Percentiles rank a stretch among this genome's conserved stretches.
Conservation (phyloP, 2,113 vertebrate genomes). For the Odontophorus gujanensis region DNA sequence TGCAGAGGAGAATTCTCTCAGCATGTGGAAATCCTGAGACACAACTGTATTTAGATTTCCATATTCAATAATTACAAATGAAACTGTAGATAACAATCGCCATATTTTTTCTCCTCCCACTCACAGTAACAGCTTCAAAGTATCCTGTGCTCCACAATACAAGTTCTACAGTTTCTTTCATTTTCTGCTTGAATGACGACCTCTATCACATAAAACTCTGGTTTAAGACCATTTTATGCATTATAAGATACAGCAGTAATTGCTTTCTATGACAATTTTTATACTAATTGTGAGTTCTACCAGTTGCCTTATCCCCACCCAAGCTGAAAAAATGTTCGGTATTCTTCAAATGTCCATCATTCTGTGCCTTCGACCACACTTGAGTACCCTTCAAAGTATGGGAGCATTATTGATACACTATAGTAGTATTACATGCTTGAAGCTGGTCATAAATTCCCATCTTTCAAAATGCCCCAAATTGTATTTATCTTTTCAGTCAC, state of each 20-base stretch:
- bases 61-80: background rate
- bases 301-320: background rate
- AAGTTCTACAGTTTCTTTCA: background rate
- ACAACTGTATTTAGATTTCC: background rate
- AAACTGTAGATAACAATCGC: background rate
- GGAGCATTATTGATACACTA: rapidly evolving
- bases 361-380: background rate
- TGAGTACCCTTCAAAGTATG: background rate
- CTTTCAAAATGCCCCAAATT: background rate
- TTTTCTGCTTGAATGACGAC: background rate
- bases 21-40: background rate
- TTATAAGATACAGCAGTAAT: background rate
- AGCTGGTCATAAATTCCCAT: background rate
- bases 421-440: background rate
- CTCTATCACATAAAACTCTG: background rate
- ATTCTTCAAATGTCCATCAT: background rate
- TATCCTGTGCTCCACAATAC: background rate
- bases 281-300: background rate
- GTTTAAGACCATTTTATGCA: background rate
- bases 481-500: background rate
- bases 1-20: too few relatives aligned
- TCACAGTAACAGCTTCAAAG: background rate
- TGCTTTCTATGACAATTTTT: background rate
- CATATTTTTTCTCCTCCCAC: background rate
- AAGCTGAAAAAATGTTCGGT: background rate